These are phyloP conservation scores for Macaria notata DNA, from an alignment of 2,888 invertebrate species.

Conservation along the genomic window DNA sequence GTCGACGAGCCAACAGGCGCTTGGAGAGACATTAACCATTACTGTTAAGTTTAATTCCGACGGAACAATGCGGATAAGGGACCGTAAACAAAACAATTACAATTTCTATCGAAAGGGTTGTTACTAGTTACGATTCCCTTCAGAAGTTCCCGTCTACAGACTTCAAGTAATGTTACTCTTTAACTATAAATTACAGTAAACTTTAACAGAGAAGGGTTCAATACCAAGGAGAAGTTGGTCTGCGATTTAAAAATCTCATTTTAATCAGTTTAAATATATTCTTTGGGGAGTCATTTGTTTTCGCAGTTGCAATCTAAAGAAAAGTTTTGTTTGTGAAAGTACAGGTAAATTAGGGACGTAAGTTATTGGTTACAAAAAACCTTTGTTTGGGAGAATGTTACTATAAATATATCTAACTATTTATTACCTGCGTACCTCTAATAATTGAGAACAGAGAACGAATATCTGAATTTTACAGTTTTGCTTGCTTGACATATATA, in stretches of 20 bases:
- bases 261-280: conserved; percentile 15
- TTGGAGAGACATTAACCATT: conserved; percentile 51
- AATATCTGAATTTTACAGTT: no score
- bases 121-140: conserved; percentile 58
- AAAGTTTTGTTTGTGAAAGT: neutral
- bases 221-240: conserved; percentile 10
- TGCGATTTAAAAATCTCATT: conserved; percentile 20
- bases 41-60: conserved; percentile 58
- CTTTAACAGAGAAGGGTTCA: conserved; percentile 44
- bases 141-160: conserved; percentile 52
- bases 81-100: conserved; percentile 68
- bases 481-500: no score
- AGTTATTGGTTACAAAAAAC: no score
- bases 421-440: no score
- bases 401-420: no score
- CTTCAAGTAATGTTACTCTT: conserved; percentile 54
- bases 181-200: conserved; percentile 56
- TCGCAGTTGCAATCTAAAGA: conserved; percentile 1
- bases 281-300: conserved; percentile 3
- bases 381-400: neutral
- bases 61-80: conserved; percentile 54
- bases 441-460: no score
- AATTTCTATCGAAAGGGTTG: conserved; percentile 51
- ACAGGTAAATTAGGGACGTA: no score
- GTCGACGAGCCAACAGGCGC: conserved; percentile 21